Percentiles rank a stretch among this genome's conserved stretches.
Evolutionary conservation across 2,797 vertebrate species (phyloP).

Genomic region (Synaphobranchus kaupii): DNA sequence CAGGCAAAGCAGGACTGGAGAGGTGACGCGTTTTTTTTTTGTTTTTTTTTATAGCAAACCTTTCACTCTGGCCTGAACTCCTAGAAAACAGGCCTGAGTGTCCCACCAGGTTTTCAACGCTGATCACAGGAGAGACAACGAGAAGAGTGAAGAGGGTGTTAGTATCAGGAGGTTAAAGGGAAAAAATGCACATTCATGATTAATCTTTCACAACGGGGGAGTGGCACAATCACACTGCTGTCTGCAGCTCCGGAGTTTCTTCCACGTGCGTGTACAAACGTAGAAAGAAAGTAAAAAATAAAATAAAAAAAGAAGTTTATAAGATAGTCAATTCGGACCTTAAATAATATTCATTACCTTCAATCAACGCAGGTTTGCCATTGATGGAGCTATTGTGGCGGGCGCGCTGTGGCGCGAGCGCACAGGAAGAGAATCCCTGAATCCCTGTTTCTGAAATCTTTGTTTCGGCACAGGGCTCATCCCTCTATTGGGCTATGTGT

Average conservation of each 20-base stretch:
- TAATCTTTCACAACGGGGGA: neutral
- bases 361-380: neutral
- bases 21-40: neutral
- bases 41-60: slow-evolving; percentile 65
- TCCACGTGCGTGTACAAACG: neutral
- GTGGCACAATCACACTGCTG: neutral
- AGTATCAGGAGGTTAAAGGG: slow-evolving; percentile 13
- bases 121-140: slow-evolving; percentile 63
- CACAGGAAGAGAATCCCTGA: neutral
- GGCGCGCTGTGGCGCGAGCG: neutral
- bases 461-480: neutral
- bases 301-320: neutral
- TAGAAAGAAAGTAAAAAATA: neutral
- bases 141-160: slow-evolving; percentile 9
- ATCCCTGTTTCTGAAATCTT: slow-evolving; percentile 9
- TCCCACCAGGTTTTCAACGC: slow-evolving; percentile 83
- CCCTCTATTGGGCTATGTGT: neutral
- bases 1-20: slow-evolving; percentile 35
- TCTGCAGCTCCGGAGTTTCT: neutral
- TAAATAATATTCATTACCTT: neutral
- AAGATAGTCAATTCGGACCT: neutral
- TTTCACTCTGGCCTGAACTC: slow-evolving; percentile 59
- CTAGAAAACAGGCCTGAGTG: slow-evolving; percentile 68
- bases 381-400: neutral
- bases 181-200: neutral